Conservation (phyloP, 2,888 invertebrate genomes). For the Machimus rusticus region DNA sequence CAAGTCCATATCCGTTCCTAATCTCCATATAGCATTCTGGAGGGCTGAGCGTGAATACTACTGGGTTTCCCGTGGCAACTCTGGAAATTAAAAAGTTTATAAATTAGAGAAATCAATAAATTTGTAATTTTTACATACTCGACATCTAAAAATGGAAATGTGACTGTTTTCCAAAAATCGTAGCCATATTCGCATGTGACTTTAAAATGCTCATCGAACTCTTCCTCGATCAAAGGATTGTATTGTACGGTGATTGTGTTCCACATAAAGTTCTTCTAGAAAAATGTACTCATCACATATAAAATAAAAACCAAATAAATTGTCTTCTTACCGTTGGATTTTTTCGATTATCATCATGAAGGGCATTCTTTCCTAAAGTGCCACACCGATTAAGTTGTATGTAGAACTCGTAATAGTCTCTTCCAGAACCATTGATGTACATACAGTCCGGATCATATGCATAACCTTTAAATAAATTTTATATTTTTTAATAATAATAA, state of each 20-base stretch:
- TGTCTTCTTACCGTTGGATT: conserved; percentile 76
- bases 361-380: conserved; percentile 86
- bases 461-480: conserved; percentile 70
- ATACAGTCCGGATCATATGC: conserved; percentile 94
- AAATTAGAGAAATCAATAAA: not conserved
- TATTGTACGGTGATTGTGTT: conserved; percentile 95
- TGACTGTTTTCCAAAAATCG: conserved; percentile 96
- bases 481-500: not conserved
- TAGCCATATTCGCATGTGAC: conserved; percentile 96
- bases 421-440: conserved; percentile 91
- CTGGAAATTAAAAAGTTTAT: conserved; percentile 61
- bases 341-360: conserved; percentile 84
- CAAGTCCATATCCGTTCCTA: conserved; percentile 87
- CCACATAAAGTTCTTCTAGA: conserved; percentile 94
- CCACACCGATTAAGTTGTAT: conserved; percentile 93
- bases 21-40: conserved; percentile 98
- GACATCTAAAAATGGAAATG: conserved; percentile 92
- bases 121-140: conserved; percentile 73
- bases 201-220: conserved; percentile 93
- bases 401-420: conserved; percentile 92
- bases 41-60: conserved; percentile 90
- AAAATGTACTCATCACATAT: conserved; percentile 12
- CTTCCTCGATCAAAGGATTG: conserved; percentile 91
- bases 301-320: not conserved
- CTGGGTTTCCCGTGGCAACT: conserved; percentile 93